Percentiles rank a stretch among this genome's conserved stretches.
phyloP scores from a whole-genome alignment of 2,797 vertebrate genomes.

The Agapornis canus region DNA sequence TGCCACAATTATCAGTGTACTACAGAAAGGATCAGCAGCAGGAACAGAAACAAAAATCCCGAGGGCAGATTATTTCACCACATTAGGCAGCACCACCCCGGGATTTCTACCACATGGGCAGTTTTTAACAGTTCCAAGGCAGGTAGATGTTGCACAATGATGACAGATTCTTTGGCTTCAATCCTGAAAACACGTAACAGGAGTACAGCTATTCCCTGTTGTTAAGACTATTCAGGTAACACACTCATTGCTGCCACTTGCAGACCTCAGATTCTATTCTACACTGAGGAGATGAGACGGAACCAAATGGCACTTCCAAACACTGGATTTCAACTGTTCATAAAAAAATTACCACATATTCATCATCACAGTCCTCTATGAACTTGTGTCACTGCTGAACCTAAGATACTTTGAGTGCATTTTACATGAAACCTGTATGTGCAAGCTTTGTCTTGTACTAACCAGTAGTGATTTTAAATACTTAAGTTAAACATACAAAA shows the following conservation, averaged over 20 bases:
- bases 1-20: not conserved
- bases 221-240: not conserved
- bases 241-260: not conserved
- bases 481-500: not conserved
- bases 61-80: constrained; percentile 24
- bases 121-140: constrained; percentile 8
- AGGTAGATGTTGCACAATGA: not conserved
- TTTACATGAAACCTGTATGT: not conserved
- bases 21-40: not conserved
- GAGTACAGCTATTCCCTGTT: not conserved
- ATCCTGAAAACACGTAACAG: not conserved
- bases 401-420: not conserved
- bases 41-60: constrained; percentile 12
- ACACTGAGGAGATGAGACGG: not conserved
- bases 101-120: not conserved
- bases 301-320: not conserved
- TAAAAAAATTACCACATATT: not conserved
- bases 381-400: not conserved
- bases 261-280: not conserved
- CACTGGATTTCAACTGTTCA: not conserved
- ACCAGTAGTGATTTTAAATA: not conserved
- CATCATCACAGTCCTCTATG: not conserved
- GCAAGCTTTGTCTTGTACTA: not conserved
- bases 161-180: constrained; percentile 3
- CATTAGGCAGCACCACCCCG: not conserved